These are phyloP conservation scores for Lepidochrysops patricia DNA, from an alignment of 2,888 invertebrate genomes.

Conservation along the genomic window DNA sequence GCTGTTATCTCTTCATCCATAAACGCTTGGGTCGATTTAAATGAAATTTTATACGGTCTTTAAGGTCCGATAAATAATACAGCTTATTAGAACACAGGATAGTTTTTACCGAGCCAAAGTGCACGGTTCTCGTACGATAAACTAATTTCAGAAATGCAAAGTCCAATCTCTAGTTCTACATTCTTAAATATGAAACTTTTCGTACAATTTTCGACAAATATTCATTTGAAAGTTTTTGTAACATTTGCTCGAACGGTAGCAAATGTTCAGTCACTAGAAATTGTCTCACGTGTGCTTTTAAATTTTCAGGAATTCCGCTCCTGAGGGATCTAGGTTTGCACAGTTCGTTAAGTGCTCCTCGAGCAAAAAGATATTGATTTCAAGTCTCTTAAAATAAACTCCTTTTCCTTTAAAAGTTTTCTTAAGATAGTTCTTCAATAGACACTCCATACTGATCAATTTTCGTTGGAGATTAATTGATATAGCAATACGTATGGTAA, in stretches of 20 bases:
- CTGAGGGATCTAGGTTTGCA: background rate
- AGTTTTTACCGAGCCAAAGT: too few relatives aligned
- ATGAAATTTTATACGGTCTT: too few relatives aligned
- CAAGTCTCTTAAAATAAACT: background rate
- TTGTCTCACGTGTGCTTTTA: background rate
- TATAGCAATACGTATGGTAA: too few relatives aligned
- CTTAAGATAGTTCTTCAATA: background rate
- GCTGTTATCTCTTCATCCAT: too few relatives aligned
- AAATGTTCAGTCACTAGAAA: background rate
- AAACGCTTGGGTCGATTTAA: too few relatives aligned
- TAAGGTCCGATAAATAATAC: too few relatives aligned
- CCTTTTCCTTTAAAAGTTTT: background rate
- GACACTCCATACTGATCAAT: too few relatives aligned
- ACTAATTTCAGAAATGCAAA: background rate
- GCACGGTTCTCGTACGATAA: too few relatives aligned
- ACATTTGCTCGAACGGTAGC: background rate
- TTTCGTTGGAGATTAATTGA: too few relatives aligned
- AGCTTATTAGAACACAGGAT: too few relatives aligned
- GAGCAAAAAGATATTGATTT: background rate
- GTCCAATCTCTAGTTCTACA: background rate
- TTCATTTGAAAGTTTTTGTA: background rate
- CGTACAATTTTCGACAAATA: too few relatives aligned
- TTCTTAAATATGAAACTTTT: background rate
- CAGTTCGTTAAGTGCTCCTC: background rate
- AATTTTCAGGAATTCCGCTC: background rate